Conservation (phyloP, 2,113 vertebrate species). For the Ploceus nigricollis region DNA sequence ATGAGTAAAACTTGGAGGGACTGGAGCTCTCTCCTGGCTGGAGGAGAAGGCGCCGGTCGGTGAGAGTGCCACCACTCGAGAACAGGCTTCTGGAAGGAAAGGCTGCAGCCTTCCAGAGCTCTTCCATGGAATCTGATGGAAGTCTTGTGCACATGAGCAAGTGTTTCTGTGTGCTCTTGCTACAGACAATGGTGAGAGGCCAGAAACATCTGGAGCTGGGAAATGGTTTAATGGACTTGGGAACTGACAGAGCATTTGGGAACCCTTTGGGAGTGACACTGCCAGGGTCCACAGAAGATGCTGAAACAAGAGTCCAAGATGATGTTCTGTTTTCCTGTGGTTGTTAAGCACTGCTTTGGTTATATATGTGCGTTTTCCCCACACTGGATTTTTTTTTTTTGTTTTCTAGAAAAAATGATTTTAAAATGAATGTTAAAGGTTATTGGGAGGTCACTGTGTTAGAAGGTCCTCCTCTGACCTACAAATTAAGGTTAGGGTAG, state of each 20-base stretch:
- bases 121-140: slow-evolving; percentile 31
- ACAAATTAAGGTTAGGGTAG: slow-evolving; percentile 58
- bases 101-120: background rate
- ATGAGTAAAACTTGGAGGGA: background rate
- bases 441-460: slow-evolving; percentile 42
- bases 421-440: slow-evolving; percentile 75
- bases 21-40: background rate
- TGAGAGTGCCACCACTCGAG: background rate
- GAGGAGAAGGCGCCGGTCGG: background rate
- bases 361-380: slow-evolving; percentile 71
- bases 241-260: slow-evolving; percentile 15
- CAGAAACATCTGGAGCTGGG: background rate
- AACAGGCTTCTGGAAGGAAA: background rate
- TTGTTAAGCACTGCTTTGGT: slow-evolving; percentile 80
- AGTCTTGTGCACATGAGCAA: slow-evolving; percentile 36
- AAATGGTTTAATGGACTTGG: slow-evolving; percentile 1
- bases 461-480: slow-evolving; percentile 16
- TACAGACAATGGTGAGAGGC: background rate
- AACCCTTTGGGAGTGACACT: background rate
- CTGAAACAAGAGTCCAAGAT: slow-evolving; percentile 45
- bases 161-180: background rate
- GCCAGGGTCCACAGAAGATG: slow-evolving; percentile 17
- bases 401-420: slow-evolving; percentile 48
- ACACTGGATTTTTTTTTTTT: slow-evolving; percentile 84
- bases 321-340: slow-evolving; percentile 72